These are phyloP conservation scores for Nemoura dubitans DNA, from an alignment of 2,888 invertebrate species.

Conservation along the genomic window DNA sequence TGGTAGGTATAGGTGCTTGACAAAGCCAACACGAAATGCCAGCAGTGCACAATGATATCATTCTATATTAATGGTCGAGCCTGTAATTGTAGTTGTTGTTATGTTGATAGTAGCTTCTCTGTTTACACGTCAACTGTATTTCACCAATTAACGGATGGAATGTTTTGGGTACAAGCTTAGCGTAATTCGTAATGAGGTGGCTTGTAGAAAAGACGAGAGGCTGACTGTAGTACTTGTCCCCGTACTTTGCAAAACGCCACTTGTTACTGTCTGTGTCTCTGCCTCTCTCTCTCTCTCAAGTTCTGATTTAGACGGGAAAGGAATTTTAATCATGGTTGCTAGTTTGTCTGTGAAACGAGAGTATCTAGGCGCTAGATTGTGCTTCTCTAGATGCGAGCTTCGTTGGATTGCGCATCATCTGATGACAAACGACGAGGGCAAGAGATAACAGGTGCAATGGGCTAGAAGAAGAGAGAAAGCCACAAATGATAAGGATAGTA, in stretches of 20 bases:
- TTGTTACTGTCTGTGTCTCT: not conserved
- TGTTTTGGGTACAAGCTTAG: not conserved
- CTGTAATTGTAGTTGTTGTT: not conserved
- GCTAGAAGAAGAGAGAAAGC: not conserved
- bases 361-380: not conserved
- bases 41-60: not conserved
- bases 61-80: not conserved
- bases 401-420: not conserved
- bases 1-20: not conserved
- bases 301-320: not conserved
- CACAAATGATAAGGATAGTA: not conserved
- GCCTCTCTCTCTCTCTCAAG: too few relatives aligned
- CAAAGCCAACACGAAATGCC: not conserved
- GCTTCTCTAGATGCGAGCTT: too few relatives aligned
- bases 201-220: not conserved
- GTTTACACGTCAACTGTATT: not conserved
- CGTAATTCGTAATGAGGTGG: not conserved
- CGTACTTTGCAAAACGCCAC: not conserved
- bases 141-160: not conserved
- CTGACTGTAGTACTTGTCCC: not conserved
- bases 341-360: not conserved
- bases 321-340: constrained; percentile 7
- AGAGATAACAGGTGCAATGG: not conserved
- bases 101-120: not conserved
- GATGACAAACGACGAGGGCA: not conserved